A percentile compares a stretch with the other conserved stretches of the same genome.
Evolutionary conservation across 2,888 invertebrate genomes (phyloP).

Genomic region (Megalurothrips usitatus): DNA sequence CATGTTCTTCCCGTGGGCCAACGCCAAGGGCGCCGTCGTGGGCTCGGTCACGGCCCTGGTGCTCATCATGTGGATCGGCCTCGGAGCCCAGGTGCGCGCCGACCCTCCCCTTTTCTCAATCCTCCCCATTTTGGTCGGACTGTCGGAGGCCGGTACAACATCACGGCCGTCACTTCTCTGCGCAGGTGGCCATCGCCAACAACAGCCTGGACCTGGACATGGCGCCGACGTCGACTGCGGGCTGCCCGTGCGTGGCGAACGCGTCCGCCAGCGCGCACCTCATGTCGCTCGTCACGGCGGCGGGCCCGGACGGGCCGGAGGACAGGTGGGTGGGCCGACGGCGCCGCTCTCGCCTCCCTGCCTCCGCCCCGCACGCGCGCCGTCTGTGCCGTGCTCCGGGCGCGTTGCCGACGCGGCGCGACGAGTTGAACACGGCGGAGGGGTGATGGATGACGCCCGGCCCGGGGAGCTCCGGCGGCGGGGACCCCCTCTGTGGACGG

Average conservation of each 20-base stretch:
- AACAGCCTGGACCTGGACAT: slow-evolving; percentile 34
- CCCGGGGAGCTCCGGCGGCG: no score
- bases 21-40: slow-evolving; percentile 64
- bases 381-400: no score
- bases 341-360: no score
- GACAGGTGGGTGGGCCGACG: slow-evolving; percentile 8
- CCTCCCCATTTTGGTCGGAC: no score
- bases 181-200: slow-evolving; percentile 35
- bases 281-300: not conserved
- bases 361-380: no score
- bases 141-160: no score
- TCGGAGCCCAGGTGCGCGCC: slow-evolving; percentile 58
- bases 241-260: slow-evolving; percentile 48
- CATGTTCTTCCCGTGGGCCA: slow-evolving; percentile 84
- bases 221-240: slow-evolving; percentile 49
- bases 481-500: no score
- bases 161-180: no score
- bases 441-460: no score
- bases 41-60: slow-evolving; percentile 59
- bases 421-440: no score
- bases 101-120: slow-evolving; percentile 43
- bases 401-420: no score
- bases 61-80: slow-evolving; percentile 60
- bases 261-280: slow-evolving; percentile 1
- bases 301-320: not conserved